Percentiles rank a stretch among this genome's conserved stretches.
Evolutionary conservation across 2,113 vertebrate species (phyloP).

Genomic region (Eidolon helvum): DNA sequence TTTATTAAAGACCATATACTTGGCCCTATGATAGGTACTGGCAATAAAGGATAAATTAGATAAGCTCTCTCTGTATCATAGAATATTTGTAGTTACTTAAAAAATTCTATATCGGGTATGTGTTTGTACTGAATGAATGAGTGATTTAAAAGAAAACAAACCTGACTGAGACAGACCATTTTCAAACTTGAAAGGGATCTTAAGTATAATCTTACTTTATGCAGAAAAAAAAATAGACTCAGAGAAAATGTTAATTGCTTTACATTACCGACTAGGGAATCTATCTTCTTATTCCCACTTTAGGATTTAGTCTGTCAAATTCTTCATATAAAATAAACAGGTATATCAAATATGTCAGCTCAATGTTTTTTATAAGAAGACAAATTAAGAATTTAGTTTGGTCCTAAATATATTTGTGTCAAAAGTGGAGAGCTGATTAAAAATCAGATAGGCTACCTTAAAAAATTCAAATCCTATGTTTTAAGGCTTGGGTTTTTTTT

Average conservation of each 20-base stretch:
- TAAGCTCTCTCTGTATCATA: neutral
- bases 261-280: neutral
- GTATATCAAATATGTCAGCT: neutral
- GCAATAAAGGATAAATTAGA: neutral
- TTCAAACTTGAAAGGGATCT: neutral
- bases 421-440: neutral
- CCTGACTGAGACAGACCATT: neutral
- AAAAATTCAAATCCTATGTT: neutral
- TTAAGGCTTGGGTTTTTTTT: neutral
- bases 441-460: neutral
- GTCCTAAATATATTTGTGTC: neutral
- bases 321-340: neutral
- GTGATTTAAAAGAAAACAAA: neutral
- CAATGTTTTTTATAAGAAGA: neutral
- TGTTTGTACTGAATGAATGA: neutral
- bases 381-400: neutral
- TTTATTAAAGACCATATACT: neutral
- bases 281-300: neutral
- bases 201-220: neutral
- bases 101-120: neutral
- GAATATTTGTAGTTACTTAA: neutral
- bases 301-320: neutral
- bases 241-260: neutral
- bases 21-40: neutral
- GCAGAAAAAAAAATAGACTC: neutral